Base-by-base conservation (phyloP, 2,113 vertebrate species). In the Myotis yumanensis region DNA sequence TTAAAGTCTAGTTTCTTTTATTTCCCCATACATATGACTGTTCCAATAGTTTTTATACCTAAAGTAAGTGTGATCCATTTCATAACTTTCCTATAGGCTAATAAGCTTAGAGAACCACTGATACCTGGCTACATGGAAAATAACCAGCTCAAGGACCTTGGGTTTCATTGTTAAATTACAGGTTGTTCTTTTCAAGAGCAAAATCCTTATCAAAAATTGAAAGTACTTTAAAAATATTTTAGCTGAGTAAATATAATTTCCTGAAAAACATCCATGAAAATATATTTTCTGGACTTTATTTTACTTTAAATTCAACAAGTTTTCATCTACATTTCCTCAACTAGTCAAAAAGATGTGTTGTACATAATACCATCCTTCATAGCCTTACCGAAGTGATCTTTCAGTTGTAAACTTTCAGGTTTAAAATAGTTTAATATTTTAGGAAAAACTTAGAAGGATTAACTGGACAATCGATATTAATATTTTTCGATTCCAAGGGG, bases 101-200 rank as follows among this genome's bases (percentile, higher is more conserved):
- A 51, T 64, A 28, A 62, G 16, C 40, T 95, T 51, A 62, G 32
- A 93, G 73, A 73, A 66, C 37, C 20, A 14, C 32, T 30, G 25
- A 57, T 32, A 68, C 20, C 22, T 87, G n/a, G 17, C 59, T 76
- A 90, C 30, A 62, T 46, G 23, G 35, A 82, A 93, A 91, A 87
- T 76, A 37, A 90, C n/a, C 75, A 86, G 37, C 5, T 54, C n/a
- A 52, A n/a, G 25, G 48, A 59, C 30, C 28, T 64, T 46, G 17
- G 8, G 51, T 89, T 84, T 72, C 79, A 76, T 43, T 35, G 8
- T 68, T 87, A 62, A 86, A 62, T 16, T 37, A 72, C 30, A 46
- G 59, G 35, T 9, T 75, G 59, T 59, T 91, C 43, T 77, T 86
- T 83, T 83, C 43, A 82, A 89, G 73, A 76, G 69, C 54, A 94